Evolutionary conservation across 1,140 invertebrate genomes (phyloP), one percentile per base, ranked within the genome.

Genomic region (Nomia melanderi): DNA sequence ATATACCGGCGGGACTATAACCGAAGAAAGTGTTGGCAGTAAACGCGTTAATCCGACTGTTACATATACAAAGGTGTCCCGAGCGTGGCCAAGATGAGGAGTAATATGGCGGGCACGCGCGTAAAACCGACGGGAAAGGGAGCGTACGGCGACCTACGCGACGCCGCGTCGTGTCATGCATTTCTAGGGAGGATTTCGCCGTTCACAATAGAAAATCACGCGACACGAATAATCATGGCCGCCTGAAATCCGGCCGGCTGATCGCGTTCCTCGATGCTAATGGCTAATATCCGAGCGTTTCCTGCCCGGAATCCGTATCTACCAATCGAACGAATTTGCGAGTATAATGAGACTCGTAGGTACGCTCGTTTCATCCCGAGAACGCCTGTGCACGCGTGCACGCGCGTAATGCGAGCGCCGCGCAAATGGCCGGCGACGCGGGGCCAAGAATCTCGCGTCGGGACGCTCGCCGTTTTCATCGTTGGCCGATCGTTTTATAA

Each of bases 301-400:
- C 75, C 74, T 84, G 29, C 57, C 57, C 65, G 73, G 76, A 63
- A 84, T 82, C 81, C 82, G 83, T 87, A 80, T 83, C 82, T 79
- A 75, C 59, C 70, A 74, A 88, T 89, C 83, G 83, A 88, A 84
- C 78, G 75, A 81, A 87, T 89, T 81, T 88, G 81, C 86, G 81
- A 89, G 82, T 88, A 87, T 86, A 89, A 88, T 88, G 82, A 88
- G 80, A 82, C 79, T 63, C 82, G 80, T 70, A 79, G 70, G 81
- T 82, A 72, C 57, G 74, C 59, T 81, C 83, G 79, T 85, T 86
- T 85, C 29, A 62, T 65, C 20, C 44, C 60, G 41, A 44, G 47
- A 41, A 71, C 23, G 44, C 65, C 31, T 23, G 44, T 44, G 29
- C 56, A 17, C 29, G 67, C 54, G 67, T 44, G 25, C 36, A 39